Conservation (phyloP, 2,888 invertebrate genomes). For the Lacanobia oleracea region DNA sequence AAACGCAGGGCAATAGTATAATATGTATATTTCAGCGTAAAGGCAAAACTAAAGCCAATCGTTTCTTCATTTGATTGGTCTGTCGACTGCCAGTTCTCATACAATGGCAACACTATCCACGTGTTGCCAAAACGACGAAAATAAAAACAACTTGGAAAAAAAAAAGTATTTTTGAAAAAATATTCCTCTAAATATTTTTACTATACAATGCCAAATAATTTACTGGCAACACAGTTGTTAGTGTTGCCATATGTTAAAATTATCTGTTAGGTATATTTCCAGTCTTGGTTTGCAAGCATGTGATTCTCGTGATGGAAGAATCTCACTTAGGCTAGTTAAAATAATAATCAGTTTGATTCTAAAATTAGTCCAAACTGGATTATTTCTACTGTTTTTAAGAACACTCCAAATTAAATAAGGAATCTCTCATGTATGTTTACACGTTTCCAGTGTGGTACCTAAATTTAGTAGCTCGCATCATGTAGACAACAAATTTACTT, state of each 20-base stretch:
- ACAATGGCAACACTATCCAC: conserved; percentile 54
- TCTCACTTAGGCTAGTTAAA: conserved; percentile 55
- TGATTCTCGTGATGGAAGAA: conserved; percentile 54
- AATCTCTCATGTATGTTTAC: conserved; percentile 27
- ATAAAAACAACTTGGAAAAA: conserved; percentile 4
- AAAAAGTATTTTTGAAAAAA: conserved; percentile 17
- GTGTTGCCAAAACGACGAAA: conserved; percentile 35
- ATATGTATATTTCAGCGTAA: conserved; percentile 50
- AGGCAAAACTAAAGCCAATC: conserved; percentile 43
- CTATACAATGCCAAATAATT: conserved; percentile 54
- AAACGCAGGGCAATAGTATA: conserved; percentile 6
- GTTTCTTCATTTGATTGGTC: conserved; percentile 45
- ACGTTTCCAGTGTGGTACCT: conserved; percentile 16
- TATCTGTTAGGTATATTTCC: conserved; percentile 53
- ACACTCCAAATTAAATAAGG: background rate
- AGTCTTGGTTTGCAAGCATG: conserved; percentile 51
- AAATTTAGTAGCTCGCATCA: conserved; percentile 12
- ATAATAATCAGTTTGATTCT: conserved; percentile 45
- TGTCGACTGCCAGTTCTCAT: conserved; percentile 40
- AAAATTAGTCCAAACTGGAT: conserved; percentile 47
- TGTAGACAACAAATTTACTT: background rate
- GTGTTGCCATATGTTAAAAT: conserved; percentile 57
- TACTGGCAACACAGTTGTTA: conserved; percentile 35
- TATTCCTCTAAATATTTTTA: conserved; percentile 52
- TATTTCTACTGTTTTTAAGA: conserved; percentile 25